Conservation (phyloP, 23 tunicate species). For the Ascidia mentula region DNA sequence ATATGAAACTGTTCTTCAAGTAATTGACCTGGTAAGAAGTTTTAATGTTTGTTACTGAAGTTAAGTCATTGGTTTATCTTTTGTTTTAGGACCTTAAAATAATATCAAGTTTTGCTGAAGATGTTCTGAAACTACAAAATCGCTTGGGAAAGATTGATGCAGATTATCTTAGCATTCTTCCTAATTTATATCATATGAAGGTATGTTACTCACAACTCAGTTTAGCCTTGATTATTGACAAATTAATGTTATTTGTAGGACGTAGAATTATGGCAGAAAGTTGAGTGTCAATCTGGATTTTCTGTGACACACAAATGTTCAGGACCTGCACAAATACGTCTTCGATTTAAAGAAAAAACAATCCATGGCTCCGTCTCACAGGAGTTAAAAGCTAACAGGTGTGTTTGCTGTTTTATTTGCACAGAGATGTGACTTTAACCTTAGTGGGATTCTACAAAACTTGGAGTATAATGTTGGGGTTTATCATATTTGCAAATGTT, state of each 20-base stretch:
- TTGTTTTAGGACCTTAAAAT: slow-evolving; percentile 39
- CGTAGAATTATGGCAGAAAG: slow-evolving; percentile 26
- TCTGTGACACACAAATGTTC: slow-evolving; percentile 76
- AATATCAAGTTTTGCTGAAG: slow-evolving; percentile 34
- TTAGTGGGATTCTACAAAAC: no score
- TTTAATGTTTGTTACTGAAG: neutral
- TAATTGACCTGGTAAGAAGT: slow-evolving; percentile 39
- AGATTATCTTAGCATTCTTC: slow-evolving; percentile 30
- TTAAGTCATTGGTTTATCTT: neutral
- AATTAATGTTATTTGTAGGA: slow-evolving; percentile 17
- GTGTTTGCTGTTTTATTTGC: neutral
- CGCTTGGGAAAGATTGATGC: slow-evolving; percentile 27
- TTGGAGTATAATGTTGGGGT: no score
- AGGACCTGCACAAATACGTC: slow-evolving; percentile 74
- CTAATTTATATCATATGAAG: slow-evolving; percentile 49
- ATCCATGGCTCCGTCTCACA: slow-evolving; percentile 37
- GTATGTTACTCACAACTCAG: neutral
- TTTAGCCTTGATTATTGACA: neutral
- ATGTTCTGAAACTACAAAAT: neutral
- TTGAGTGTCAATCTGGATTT: slow-evolving; percentile 79
- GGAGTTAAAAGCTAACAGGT: slow-evolving; percentile 68
- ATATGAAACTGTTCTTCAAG: slow-evolving; percentile 29
- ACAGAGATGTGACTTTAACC: neutral
- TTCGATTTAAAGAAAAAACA: slow-evolving; percentile 53
- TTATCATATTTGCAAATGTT: no score